These are phyloP conservation scores for Syngnathus acus DNA, from an alignment of 2,797 vertebrate species.

Conservation along the genomic window DNA sequence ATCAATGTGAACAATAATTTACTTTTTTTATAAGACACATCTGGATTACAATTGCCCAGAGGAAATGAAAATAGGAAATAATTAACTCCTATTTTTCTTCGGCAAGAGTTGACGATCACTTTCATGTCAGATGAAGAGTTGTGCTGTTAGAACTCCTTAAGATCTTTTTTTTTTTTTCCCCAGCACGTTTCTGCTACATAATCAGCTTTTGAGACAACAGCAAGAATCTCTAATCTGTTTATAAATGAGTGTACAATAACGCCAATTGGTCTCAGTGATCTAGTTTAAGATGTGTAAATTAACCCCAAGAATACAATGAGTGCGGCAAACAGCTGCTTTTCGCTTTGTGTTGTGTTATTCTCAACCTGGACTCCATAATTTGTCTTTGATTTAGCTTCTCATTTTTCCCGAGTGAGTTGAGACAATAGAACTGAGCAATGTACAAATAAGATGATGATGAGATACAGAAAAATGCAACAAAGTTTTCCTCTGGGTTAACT, in stretches of 20 bases:
- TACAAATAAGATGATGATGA: slow-evolving; percentile 5
- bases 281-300: background rate
- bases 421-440: background rate
- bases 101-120: background rate
- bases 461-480: slow-evolving; percentile 1
- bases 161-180: background rate
- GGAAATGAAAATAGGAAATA: background rate
- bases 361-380: background rate
- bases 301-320: background rate
- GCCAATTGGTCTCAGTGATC: background rate
- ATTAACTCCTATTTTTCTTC: background rate
- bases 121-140: background rate
- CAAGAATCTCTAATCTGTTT: background rate
- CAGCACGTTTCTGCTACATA: background rate
- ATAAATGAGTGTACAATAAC: background rate
- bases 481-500: slow-evolving; percentile 6
- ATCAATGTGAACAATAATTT: background rate
- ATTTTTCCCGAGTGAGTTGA: background rate
- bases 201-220: slow-evolving; percentile 1
- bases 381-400: background rate
- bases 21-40: background rate
- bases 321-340: background rate
- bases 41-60: background rate
- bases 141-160: background rate
- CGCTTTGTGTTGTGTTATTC: background rate